Conservation (phyloP, 2,797 vertebrate species). For the Dromococcyx pavoninus region DNA sequence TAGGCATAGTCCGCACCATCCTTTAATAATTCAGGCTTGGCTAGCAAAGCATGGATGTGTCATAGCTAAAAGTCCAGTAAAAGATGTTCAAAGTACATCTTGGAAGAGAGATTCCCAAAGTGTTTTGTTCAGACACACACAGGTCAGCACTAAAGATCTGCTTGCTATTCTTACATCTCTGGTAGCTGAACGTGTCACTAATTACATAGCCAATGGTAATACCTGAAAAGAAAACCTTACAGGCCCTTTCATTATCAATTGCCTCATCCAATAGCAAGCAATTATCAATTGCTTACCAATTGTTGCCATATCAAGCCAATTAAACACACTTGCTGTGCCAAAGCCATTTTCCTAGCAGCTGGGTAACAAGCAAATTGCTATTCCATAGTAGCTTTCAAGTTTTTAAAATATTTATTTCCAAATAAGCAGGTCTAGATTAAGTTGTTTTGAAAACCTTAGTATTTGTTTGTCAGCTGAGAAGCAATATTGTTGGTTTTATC, state of each 20-base stretch:
- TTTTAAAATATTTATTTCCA: background rate
- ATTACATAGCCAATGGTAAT: background rate
- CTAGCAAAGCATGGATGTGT: conserved; percentile 14
- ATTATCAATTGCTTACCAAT: background rate
- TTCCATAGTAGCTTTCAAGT: background rate
- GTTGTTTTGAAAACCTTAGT: background rate
- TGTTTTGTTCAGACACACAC: background rate
- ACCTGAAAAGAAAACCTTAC: background rate
- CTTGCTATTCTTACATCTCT: fast-evolving
- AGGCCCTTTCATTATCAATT: background rate
- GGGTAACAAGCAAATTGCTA: background rate
- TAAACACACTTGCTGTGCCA: background rate
- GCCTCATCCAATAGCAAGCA: background rate
- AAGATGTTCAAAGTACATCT: conserved; percentile 9
- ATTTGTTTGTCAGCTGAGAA: background rate
- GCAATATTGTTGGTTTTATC: background rate
- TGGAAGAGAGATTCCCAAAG: background rate
- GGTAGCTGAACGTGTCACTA: background rate
- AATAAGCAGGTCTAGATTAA: background rate
- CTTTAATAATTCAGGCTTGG: conserved; percentile 53
- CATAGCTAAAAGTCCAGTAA: conserved; percentile 13
- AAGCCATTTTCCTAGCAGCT: fast-evolving
- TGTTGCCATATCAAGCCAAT: background rate
- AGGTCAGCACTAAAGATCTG: background rate
- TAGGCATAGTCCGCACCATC: conserved; percentile 12